Evolutionary conservation across 2,797 vertebrate species (phyloP).

Genomic region (Tokudaia tokunoshimensis): DNA sequence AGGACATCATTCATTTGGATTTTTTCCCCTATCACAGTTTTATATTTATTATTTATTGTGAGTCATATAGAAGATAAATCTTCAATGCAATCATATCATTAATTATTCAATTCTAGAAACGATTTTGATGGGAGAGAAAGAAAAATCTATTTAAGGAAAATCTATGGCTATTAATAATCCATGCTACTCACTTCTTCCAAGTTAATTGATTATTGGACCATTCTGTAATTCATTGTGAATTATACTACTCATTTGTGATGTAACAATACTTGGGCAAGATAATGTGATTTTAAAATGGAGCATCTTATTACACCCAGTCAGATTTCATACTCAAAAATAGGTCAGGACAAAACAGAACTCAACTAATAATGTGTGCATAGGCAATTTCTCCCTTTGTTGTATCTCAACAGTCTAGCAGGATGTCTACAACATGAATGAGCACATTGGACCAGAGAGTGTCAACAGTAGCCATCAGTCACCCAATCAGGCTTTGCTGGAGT

Average conservation of each 20-base stretch:
- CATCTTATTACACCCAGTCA: neutral
- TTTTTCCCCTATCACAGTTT: neutral
- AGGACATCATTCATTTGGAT: neutral
- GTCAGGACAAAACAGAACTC: neutral
- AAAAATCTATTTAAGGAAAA: slow-evolving; percentile 5
- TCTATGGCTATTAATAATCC: neutral
- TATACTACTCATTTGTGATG: slow-evolving; percentile 1
- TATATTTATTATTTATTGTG: neutral
- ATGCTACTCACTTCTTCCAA: slow-evolving; percentile 12
- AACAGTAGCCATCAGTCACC: neutral
- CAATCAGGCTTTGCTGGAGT: neutral
- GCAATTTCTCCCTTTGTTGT: neutral
- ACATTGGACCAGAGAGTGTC: neutral
- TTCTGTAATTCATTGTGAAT: slow-evolving; percentile 25
- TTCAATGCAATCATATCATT: neutral
- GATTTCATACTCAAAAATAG: slow-evolving; percentile 35
- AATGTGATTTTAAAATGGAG: slow-evolving; percentile 30
- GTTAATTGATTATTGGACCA: slow-evolving; percentile 36
- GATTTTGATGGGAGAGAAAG: neutral
- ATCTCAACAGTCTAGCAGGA: neutral
- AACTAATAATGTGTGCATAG: neutral
- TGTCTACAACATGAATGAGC: neutral
- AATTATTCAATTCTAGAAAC: slow-evolving; percentile 45
- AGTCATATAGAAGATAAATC: neutral
- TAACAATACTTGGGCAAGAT: slow-evolving; percentile 11